phyloP scores from a whole-genome alignment of 2,888 invertebrate species.

The Ellobium chinense region DNA sequence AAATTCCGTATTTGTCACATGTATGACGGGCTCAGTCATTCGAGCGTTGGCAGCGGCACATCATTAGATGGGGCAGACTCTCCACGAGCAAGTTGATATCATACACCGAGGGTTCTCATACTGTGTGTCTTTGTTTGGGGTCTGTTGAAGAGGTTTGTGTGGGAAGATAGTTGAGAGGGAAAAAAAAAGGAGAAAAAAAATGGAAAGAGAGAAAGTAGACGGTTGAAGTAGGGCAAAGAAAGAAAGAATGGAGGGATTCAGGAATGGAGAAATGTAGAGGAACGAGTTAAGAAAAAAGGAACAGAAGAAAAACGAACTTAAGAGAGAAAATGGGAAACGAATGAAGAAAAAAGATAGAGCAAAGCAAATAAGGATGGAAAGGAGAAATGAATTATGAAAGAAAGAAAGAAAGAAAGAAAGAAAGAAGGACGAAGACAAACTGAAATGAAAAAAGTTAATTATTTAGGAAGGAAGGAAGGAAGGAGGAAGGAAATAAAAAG shows the following conservation, averaged over 20 bases:
- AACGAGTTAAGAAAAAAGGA: not conserved
- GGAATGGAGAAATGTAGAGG: constrained; percentile 2
- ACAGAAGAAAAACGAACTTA: no score
- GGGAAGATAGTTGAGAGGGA: not conserved
- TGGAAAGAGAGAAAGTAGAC: not conserved
- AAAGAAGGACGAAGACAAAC: not conserved
- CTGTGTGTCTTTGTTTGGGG: not conserved
- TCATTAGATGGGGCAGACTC: not conserved
- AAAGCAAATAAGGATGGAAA: constrained; percentile 9
- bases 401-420: constrained; percentile 5
- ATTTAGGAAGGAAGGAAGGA: not conserved
- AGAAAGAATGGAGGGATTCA: constrained; percentile 21
- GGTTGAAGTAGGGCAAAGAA: not conserved
- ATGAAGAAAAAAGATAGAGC: constrained; percentile 1
- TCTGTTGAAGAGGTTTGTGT: no score
- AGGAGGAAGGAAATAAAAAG: not conserved
- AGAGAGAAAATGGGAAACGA: no score
- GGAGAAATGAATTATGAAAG: constrained; percentile 10
- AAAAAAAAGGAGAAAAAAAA: not conserved
- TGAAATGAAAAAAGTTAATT: not conserved
- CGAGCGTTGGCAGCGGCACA: not conserved
- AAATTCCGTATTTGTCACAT: constrained; percentile 14
- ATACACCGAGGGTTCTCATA: no score
- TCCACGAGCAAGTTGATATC: no score
- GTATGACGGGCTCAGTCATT: not conserved